Conservation (phyloP, 2,113 vertebrate species). For the Forbesichthys papilliferus region DNA sequence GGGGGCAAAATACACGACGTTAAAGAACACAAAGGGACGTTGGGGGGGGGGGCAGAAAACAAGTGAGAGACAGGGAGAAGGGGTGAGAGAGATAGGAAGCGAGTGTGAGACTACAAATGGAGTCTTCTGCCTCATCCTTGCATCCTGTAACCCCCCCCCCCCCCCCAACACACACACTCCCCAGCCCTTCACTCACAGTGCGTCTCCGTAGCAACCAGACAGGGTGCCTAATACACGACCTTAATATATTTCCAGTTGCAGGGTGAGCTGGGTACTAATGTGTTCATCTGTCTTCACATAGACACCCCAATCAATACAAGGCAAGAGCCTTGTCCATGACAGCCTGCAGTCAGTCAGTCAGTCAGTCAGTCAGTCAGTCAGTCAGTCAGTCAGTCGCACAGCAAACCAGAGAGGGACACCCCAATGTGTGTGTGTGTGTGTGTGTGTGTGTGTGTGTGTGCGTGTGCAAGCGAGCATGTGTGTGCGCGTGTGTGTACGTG, state of each 20-base stretch:
- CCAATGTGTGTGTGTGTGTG: slow-evolving; percentile 26
- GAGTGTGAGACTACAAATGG: slow-evolving; percentile 71
- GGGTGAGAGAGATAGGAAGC: slow-evolving; percentile 50
- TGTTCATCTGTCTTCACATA: slow-evolving; percentile 79
- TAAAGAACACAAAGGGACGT: too few species aligned
- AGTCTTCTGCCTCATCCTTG: slow-evolving; percentile 61
- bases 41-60: background rate
- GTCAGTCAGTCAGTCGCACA: background rate
- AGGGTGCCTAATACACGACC: slow-evolving; percentile 81
- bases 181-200: slow-evolving; percentile 61
- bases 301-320: slow-evolving; percentile 80
- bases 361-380: slow-evolving; percentile 26
- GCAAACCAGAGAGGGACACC: slow-evolving; percentile 40
- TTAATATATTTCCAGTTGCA: slow-evolving; percentile 83
- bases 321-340: slow-evolving; percentile 65
- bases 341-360: slow-evolving; percentile 52
- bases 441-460: too few species aligned
- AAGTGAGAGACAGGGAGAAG: slow-evolving; percentile 39
- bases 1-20: too few species aligned
- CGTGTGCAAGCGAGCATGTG: background rate
- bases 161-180: slow-evolving; percentile 45
- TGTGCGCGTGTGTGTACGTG: slow-evolving; percentile 10
- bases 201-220: slow-evolving; percentile 82
- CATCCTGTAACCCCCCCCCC: slow-evolving; percentile 56
- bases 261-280: slow-evolving; percentile 81